These are phyloP conservation scores for Protomyctophum bolini DNA, from an alignment of 2,113 vertebrate species.

Conservation along the genomic window DNA sequence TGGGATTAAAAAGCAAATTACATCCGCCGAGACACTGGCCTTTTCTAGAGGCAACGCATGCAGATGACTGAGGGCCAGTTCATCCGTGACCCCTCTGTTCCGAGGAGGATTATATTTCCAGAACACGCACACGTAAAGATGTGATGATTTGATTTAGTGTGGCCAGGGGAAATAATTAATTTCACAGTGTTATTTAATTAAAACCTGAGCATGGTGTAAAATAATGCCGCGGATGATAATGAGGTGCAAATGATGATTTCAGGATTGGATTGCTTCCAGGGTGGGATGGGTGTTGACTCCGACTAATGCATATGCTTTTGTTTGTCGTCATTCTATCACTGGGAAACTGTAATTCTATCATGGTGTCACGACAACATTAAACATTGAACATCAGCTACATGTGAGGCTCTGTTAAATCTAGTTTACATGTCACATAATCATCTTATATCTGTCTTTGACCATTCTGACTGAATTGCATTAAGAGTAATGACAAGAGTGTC, in stretches of 20 bases:
- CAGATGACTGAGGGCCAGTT: constrained; percentile 23
- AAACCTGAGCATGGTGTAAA: constrained; percentile 66
- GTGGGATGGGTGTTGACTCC: constrained; percentile 25
- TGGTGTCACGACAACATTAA: neutral
- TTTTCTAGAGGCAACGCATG: constrained; percentile 37
- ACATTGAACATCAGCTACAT: neutral
- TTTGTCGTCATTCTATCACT: neutral
- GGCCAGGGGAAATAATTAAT: constrained; percentile 72
- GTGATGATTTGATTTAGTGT: constrained; percentile 68
- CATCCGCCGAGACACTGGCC: constrained; percentile 27
- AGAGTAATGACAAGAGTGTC: no score
- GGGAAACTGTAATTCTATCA: constrained; percentile 24
- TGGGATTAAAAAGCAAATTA: constrained; percentile 49
- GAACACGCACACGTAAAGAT: constrained; percentile 53
- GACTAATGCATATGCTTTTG: constrained; percentile 21
- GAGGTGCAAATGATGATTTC: constrained; percentile 62
- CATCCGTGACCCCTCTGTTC: constrained; percentile 44
- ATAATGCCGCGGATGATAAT: constrained; percentile 66
- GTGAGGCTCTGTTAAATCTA: neutral
- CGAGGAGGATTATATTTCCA: constrained; percentile 57
- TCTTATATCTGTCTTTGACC: neutral
- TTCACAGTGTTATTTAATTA: constrained; percentile 76
- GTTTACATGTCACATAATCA: neutral
- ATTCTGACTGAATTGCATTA: no score
- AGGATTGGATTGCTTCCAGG: constrained; percentile 26